Base-by-base conservation (phyloP, 2,888 invertebrate species). In the Polia nebulosa region DNA sequence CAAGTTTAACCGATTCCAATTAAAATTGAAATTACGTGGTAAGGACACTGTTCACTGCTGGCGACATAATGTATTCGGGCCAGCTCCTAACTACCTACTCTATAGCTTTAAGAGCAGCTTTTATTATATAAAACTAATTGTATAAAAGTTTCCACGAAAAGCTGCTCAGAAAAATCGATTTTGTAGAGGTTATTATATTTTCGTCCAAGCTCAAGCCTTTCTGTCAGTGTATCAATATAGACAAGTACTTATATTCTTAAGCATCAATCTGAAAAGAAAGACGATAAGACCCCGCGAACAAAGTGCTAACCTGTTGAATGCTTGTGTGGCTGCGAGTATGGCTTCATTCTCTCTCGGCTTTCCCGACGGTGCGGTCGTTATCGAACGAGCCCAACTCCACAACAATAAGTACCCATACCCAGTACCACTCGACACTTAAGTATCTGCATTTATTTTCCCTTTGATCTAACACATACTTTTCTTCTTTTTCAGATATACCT, bases 261-360 rank as follows among this genome's bases (percentile, higher is more conserved):
- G 67, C 71, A 70, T 70, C 72, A 77, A 81, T 77, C 77, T 78
- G 76, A 82, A 78, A 87, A 86, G 84, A 87, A 87, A 87, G 71
- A 82, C 79, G 81, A 80, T 84, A 80, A 84, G 80, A 86, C 76
- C 78, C 62, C 72, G 67, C 76, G 84, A 87, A 87, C 87, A 90
- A 88, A 89, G 87, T 88, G 86, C 84, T 83, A 81, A 91, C 92
- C 91, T 92, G 92, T 92, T 92, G 92, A 91, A 88, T 88, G 85
- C 73, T 68, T 78, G 78, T 83, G 83, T 78, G 82, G 76, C 79
- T 82, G 80, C 72, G 80, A 76, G 70, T 73, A 78, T 78, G 79
- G 85, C 86, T 84, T 89, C 91, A 92, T 89, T 91, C 88, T 81
- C 84, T 83, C 88, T 84, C 89, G 82, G 87, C 85, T 81, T 82